phyloP scores from a whole-genome alignment of 2,113 vertebrate species.

The Hippocampus guttulatus region DNA sequence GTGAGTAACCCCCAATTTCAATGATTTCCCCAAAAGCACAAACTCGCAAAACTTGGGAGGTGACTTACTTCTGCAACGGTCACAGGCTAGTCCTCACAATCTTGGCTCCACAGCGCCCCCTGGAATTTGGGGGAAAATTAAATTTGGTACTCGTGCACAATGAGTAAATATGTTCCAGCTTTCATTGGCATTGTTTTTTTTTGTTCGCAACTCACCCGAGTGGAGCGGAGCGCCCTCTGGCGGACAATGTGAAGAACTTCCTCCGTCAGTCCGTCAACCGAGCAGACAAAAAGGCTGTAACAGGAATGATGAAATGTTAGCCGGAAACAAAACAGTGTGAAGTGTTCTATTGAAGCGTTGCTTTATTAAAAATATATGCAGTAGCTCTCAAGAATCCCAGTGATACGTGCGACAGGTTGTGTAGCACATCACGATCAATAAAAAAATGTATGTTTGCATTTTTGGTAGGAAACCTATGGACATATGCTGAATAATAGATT shows the following conservation, averaged over 20 bases:
- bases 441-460: constrained; percentile 52
- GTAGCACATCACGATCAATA: constrained; percentile 16
- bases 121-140: neutral
- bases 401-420: neutral
- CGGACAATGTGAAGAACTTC: neutral
- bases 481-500: constrained; percentile 45
- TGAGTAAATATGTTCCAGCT: neutral
- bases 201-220: neutral
- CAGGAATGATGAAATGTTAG: neutral
- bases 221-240: neutral
- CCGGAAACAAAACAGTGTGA: neutral
- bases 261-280: neutral
- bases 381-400: neutral
- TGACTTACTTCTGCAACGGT: no score
- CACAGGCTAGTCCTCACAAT: neutral
- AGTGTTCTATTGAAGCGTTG: neutral
- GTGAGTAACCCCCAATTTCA: no score
- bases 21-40: neutral
- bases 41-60: neutral
- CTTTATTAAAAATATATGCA: neutral
- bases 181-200: neutral
- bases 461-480: constrained; percentile 38
- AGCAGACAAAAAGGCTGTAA: neutral
- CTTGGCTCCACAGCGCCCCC: neutral
- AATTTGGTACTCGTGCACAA: no score